These are phyloP conservation scores for Cinclus cinclus DNA, from an alignment of 2,113 vertebrate genomes.

Conservation along the genomic window DNA sequence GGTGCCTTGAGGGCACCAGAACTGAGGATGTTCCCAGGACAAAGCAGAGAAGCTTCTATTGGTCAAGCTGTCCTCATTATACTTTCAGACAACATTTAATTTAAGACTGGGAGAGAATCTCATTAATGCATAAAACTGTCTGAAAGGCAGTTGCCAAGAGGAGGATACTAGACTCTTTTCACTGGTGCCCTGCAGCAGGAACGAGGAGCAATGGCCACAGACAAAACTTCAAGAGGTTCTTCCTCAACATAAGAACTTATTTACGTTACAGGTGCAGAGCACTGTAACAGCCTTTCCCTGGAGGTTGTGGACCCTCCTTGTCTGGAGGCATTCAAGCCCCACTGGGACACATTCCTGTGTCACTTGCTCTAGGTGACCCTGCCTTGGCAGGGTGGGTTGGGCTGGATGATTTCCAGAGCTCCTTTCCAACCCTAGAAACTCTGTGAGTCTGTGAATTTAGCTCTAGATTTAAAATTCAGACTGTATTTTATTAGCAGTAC, in stretches of 20 bases:
- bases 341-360: neutral
- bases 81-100: neutral
- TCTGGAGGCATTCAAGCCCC: neutral
- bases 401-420: neutral
- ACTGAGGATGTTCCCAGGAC: neutral
- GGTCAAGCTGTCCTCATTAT: neutral
- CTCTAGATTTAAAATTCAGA: neutral
- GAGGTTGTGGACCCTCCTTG: neutral
- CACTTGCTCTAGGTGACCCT: neutral
- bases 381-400: neutral
- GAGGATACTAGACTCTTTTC: neutral
- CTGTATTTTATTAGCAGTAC: neutral
- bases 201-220: accelerated
- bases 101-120: neutral
- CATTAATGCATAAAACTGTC: neutral
- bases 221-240: neutral
- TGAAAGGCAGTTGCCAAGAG: neutral
- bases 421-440: neutral
- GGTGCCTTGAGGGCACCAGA: neutral
- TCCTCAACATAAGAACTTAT: neutral
- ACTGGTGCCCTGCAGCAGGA: accelerated
- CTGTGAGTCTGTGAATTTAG: neutral
- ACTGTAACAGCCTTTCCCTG: neutral
- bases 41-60: neutral
- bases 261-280: neutral